Conservation (phyloP, 2,797 vertebrate species). For the Crypturellus tataupa region DNA sequence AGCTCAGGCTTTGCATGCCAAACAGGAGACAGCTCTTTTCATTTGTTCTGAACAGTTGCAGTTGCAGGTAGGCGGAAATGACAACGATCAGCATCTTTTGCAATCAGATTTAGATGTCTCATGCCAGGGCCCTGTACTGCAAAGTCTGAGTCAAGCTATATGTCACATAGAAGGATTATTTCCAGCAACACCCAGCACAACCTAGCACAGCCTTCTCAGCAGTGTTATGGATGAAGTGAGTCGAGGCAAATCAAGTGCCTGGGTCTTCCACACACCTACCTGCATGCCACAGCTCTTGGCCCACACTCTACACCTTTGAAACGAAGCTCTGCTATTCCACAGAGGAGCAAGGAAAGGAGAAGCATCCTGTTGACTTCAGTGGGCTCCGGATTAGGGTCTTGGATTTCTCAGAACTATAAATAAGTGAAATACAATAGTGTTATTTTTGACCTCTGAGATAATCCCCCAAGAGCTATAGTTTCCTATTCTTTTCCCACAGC, state of each 20-base stretch:
- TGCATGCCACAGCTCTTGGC: neutral
- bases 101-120: neutral
- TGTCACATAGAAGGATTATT: neutral
- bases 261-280: neutral
- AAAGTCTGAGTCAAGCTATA: neutral
- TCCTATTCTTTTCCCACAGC: slow-evolving; percentile 10
- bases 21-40: neutral
- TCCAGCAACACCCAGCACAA: neutral
- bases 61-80: neutral
- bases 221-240: neutral
- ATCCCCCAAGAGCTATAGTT: neutral
- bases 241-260: neutral
- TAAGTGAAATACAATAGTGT: neutral
- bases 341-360: neutral
- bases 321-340: neutral
- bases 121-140: neutral
- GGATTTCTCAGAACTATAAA: neutral
- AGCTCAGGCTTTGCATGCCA: neutral
- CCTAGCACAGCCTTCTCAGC: neutral
- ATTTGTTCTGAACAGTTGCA: neutral
- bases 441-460: slow-evolving; percentile 46
- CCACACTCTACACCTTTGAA: neutral
- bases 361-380: neutral
- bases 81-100: neutral
- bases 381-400: neutral